Evolutionary conservation across 2,888 invertebrate genomes (phyloP), one percentile per base, ranked within the genome.

Genomic region (Drosophila mayaguana): DNA sequence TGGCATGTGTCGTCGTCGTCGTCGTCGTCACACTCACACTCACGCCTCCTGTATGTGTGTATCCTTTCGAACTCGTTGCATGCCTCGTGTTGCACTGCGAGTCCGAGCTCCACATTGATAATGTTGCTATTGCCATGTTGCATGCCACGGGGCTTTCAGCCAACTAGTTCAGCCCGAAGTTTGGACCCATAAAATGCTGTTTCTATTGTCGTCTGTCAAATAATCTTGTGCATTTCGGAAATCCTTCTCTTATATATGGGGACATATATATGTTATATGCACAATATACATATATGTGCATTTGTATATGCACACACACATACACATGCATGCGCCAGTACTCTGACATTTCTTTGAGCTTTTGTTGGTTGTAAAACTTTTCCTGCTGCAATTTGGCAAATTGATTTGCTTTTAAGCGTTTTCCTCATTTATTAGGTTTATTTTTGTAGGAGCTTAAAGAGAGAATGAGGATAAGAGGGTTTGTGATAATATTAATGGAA

Each of bases 171-270:
- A 51, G 42, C 60, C 50, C 45, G 51, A 9, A 68, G 54, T 57
- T 66, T 40, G 55, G 28, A 51, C 65, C 64, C 80, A 75, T 85
- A 85, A 85, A 88, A 67, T 70, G 59, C 43, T 50, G 25, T 88
- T 75, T 78, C 83, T 82, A 85, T 82, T 71, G 75, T 78, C 72
- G 73, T 73, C 55, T 70, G 78, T 75, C 75, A 72, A 82, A 71
- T 63, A 56, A 64, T 71, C 59, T 51, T 48, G 63, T 62, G 72
- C 72, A 89, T 75, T 74, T 74, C 57, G 63, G 68, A 61, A 72
- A 86, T 64, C 70, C 75, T 65, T 75, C 70, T 69, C 55, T 25
- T 34, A 18, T n/a, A 45, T 60, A 64, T 60, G 1, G 6, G 3
- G 0, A 18, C 1, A 32, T 12, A 18, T 48, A 28, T 28, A 28